Conservation (phyloP, 2,888 invertebrate species). For the Hypselothyrea guttata region DNA sequence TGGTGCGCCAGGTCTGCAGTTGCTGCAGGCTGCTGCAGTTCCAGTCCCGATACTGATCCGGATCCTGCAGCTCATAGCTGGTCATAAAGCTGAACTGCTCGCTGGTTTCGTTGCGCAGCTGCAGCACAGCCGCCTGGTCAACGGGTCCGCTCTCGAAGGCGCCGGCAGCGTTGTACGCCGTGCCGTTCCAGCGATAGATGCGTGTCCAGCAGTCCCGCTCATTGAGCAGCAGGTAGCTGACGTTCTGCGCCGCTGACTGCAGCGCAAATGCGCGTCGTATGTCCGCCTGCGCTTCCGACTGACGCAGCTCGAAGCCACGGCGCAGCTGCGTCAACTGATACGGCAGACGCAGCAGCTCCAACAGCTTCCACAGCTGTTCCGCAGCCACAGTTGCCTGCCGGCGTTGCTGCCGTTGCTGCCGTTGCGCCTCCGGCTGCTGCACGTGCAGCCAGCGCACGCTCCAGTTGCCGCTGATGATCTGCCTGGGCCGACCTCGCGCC, state of each 20-base stretch:
- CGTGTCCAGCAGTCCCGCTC: slow-evolving; percentile 81
- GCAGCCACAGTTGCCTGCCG: slow-evolving; percentile 32
- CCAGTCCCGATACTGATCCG: slow-evolving; percentile 34
- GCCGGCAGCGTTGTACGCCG: slow-evolving; percentile 64
- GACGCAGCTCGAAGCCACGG: slow-evolving; percentile 30
- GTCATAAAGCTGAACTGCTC: slow-evolving; percentile 81
- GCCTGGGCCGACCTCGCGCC: slow-evolving; percentile 70
- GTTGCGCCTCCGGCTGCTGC: slow-evolving; percentile 18
- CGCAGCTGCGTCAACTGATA: slow-evolving; percentile 82
- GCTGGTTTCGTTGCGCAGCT: slow-evolving; percentile 34
- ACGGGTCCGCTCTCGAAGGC: slow-evolving; percentile 83
- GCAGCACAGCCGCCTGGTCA: slow-evolving; percentile 80
- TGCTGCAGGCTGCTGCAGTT: slow-evolving; percentile 25
- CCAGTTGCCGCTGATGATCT: slow-evolving; percentile 83
- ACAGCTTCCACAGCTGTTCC: slow-evolving; percentile 52
- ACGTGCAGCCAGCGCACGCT: slow-evolving; percentile 64
- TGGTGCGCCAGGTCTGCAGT: slow-evolving; percentile 36
- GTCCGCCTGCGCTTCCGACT: slow-evolving; percentile 20
- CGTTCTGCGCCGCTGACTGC: slow-evolving; percentile 15
- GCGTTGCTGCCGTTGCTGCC: slow-evolving; percentile 30
- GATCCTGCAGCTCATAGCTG: slow-evolving; percentile 50
- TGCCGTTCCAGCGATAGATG: slow-evolving; percentile 82
- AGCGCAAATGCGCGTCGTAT: slow-evolving; percentile 53
- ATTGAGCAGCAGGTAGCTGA: slow-evolving; percentile 74
- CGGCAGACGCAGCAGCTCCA: slow-evolving; percentile 39